Base-by-base conservation (phyloP, 2,888 invertebrate genomes). In the Apamea monoglypha region DNA sequence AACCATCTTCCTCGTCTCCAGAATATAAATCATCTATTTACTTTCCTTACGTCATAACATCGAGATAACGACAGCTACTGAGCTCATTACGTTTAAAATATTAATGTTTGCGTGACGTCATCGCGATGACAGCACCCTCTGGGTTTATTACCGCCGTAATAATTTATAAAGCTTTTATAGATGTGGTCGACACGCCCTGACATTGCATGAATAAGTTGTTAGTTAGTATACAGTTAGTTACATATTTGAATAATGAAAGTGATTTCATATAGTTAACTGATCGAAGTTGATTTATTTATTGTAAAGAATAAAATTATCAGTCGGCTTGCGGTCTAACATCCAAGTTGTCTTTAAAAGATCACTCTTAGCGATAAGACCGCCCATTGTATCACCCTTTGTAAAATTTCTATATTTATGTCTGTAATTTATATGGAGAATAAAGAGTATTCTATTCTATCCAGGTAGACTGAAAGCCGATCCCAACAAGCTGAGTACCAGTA, bases 101-200 rank as follows among this genome's bases (percentile, higher is more conserved):
- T 84, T 86, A 81, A 86, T 79, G 80, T 80, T 76, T 78, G 74
- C 76, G 72, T 88, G 81, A 86, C 81, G 74, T 82, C 84, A 78
- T 53, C 68, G 63, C 66, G 66, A 74, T 77, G 80, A 69, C 68
- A 76, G 70, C 78, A 53, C 73, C 63, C 79, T 40, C 77, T 69
- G 36, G 61, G 47, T 84, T 87, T 86, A 86, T 78, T 67, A 69
- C 70, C 25, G 10, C 25, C 25, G 71, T 74, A 80, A 87, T 82
- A 77, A 86, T 82, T 80, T 82, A 87, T 78, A 69, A 82, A 73
- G 74, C 70, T 69, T 82, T 78, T 70, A 74, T 81, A 56, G 73
- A 72, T 32, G 12, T 1, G 32, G 53, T 47, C 66, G 47, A 29
- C 63, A 40, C 63, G 50, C 71, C 81, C n/a, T 16, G 50, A n/a